phyloP scores from a whole-genome alignment of 2,113 vertebrate genomes.

The Suricata suricatta region DNA sequence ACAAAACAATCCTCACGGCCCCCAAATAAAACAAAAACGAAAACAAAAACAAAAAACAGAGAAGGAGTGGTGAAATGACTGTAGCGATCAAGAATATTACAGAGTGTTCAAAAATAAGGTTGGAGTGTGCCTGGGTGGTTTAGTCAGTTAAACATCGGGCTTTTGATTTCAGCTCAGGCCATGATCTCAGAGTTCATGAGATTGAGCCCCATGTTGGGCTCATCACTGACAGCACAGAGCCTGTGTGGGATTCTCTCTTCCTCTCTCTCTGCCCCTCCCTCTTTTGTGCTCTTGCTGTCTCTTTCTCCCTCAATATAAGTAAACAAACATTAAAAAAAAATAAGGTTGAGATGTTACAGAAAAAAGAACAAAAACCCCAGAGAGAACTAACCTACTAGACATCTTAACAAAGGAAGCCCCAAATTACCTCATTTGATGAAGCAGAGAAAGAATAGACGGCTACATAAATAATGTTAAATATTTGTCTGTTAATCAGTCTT shows the following conservation, averaged over 20 bases:
- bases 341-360: background rate
- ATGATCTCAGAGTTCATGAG: too few species aligned
- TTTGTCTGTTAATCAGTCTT: background rate
- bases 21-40: background rate
- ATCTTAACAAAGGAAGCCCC: background rate
- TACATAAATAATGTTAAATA: background rate
- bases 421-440: background rate
- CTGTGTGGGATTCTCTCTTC: too few species aligned
- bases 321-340: background rate
- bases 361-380: background rate
- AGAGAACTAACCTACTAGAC: background rate
- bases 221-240: too few species aligned
- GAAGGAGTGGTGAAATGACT: background rate
- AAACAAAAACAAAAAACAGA: background rate
- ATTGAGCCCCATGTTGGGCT: too few species aligned
- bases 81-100: background rate
- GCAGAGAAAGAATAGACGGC: background rate
- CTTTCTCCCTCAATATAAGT: too few species aligned
- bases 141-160: too few species aligned
- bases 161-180: too few species aligned
- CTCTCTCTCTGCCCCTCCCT: too few species aligned
- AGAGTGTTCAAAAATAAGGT: background rate
- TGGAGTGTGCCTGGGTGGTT: background rate
- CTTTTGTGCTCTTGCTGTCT: too few species aligned
- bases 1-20: background rate